These are phyloP conservation scores for Origma solitaria DNA, from an alignment of 2,113 vertebrate genomes.

Conservation along the genomic window DNA sequence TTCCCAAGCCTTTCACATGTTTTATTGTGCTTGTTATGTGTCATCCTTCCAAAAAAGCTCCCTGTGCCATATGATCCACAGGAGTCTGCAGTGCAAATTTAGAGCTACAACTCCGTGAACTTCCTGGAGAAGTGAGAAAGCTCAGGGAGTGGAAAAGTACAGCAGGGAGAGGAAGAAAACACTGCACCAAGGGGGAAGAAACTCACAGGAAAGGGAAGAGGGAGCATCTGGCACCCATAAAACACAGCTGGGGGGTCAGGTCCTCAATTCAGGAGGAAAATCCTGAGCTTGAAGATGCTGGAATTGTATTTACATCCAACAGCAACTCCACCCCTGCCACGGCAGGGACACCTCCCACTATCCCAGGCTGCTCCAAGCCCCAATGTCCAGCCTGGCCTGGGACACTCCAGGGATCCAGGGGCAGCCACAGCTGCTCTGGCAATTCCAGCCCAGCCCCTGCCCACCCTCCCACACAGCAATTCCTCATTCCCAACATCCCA, in stretches of 20 bases:
- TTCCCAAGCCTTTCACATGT: constrained; percentile 51
- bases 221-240: not conserved
- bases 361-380: too few species aligned
- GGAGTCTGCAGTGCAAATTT: constrained; percentile 42
- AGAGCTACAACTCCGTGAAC: constrained; percentile 25
- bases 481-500: not conserved
- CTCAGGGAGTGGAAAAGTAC: constrained; percentile 48
- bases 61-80: constrained; percentile 25
- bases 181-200: not conserved
- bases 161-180: not conserved
- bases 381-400: too few species aligned
- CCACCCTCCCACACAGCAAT: accelerated
- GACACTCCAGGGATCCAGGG: too few species aligned
- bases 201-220: not conserved
- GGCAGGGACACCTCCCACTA: too few species aligned
- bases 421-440: too few species aligned
- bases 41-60: constrained; percentile 56
- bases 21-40: constrained; percentile 42
- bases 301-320: not conserved
- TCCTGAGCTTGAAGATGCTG: not conserved
- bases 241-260: not conserved
- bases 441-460: not conserved
- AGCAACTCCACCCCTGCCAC: not conserved
- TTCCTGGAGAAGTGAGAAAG: constrained; percentile 2
- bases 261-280: not conserved